Evolutionary conservation across 2,113 vertebrate genomes (phyloP), one percentile per base, ranked within the genome.

Genomic region (Candoia aspera): DNA sequence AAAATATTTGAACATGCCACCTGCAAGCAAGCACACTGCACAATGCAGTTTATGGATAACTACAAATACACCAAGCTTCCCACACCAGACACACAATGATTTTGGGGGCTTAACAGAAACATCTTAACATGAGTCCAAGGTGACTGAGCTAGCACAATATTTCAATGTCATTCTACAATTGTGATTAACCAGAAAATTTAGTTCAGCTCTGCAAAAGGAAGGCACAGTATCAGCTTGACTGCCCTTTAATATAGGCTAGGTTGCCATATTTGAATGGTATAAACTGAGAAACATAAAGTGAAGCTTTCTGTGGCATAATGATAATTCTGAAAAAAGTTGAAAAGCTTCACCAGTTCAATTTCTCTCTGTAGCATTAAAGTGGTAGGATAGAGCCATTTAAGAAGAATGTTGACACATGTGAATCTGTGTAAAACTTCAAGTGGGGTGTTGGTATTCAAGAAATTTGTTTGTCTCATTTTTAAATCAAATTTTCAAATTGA

Each of bases 61-160:
- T 92, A 68, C 26, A 53, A 58, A 26, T 90, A 87, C 79, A 90
- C 83, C 24, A 90, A 53, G 17, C 54, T 83, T 83, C 10, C 83
- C 53, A 83, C 60, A 83, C 17, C 58, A 92, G 94, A 90, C 90
- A 68, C 4, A n/a, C 4, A 37, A 0, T 83, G 6, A 86, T 94
- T 87, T 91, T 42, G 57, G 53, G 58, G 5, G 21, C 37, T 42
- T 15, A 46, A 57, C 23, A 87, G 85, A 88, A 91, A 55, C 37
- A 46, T 83, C 26, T 88, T 88, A 68, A 49, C 83, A 26, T 83
- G 4, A 11, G 42, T 84, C 54, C 86, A 88, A 88, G 42, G 54
- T 92, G 84, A 91, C 9, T 4, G 91, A 94, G 92, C n/a, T 29
- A 89, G 0, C 59, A 23, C 73, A 85, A 15, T 0, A 83, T 59